phyloP scores from a whole-genome alignment of 2,888 invertebrate species.

The Orthosia gothica region DNA sequence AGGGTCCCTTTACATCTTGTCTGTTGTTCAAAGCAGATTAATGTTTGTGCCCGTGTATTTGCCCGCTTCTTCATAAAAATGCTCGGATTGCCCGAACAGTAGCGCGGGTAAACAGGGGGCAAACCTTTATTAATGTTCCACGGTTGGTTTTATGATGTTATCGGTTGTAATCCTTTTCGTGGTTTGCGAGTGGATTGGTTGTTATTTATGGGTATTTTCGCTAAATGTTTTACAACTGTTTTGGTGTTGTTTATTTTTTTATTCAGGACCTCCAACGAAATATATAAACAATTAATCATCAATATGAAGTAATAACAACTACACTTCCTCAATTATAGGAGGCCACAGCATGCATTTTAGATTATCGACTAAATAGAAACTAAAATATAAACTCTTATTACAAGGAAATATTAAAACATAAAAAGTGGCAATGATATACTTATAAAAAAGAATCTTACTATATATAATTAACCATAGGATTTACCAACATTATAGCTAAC shows the following conservation, averaged over 20 bases:
- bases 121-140: constrained; percentile 81
- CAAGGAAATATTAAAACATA: too few relatives aligned
- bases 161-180: constrained; percentile 76
- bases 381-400: too few relatives aligned
- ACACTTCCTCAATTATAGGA: too few relatives aligned
- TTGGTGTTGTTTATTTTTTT: neutral
- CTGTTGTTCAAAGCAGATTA: constrained; percentile 91
- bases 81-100: constrained; percentile 87
- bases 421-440: too few relatives aligned
- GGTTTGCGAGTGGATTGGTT: constrained; percentile 38
- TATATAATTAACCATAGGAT: too few relatives aligned
- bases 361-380: too few relatives aligned
- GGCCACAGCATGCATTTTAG: too few relatives aligned
- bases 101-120: constrained; percentile 83
- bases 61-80: constrained; percentile 90
- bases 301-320: too few relatives aligned
- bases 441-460: too few relatives aligned
- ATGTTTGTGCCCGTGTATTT: constrained; percentile 90
- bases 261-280: too few relatives aligned
- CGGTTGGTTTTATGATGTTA: constrained; percentile 81
- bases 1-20: constrained; percentile 88
- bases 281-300: too few relatives aligned
- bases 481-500: too few relatives aligned
- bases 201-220: constrained; percentile 55
- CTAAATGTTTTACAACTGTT: neutral